phyloP scores from a whole-genome alignment of 2,113 vertebrate genomes.

The Megaceryle maxima region DNA sequence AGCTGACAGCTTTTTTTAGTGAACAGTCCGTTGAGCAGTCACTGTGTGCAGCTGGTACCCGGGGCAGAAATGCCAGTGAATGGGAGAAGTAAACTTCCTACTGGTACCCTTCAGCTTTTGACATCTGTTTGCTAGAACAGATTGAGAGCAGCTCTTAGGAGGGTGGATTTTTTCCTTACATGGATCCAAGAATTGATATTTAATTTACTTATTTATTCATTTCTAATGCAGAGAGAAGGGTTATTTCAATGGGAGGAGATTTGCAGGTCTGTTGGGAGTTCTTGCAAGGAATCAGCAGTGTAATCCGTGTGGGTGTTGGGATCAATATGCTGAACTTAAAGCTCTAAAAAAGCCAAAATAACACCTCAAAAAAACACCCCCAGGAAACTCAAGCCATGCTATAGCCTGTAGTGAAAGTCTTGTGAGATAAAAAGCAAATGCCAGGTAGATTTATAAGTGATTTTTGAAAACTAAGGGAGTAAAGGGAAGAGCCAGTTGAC shows the following conservation, averaged over 20 bases:
- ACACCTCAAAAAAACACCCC: background rate
- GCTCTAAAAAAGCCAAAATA: background rate
- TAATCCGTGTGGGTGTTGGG: background rate
- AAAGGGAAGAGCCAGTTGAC: background rate
- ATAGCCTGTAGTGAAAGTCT: background rate
- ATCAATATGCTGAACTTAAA: background rate
- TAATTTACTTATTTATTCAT: no score
- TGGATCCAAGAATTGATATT: background rate
- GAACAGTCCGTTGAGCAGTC: background rate
- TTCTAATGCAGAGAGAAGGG: background rate
- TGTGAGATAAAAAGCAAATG: background rate
- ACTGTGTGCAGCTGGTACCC: rapidly evolving
- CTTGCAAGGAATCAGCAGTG: background rate
- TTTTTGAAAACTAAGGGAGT: background rate
- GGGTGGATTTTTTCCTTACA: background rate
- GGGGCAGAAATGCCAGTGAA: background rate
- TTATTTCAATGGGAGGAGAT: background rate
- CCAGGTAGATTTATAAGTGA: background rate
- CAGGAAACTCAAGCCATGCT: background rate
- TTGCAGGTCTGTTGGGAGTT: background rate
- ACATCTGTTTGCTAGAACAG: background rate
- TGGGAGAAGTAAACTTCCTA: background rate
- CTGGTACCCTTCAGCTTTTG: background rate
- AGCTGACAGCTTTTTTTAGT: background rate
- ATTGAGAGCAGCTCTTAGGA: background rate